These are phyloP conservation scores for Rhyzopertha dominica DNA, from an alignment of 1,140 invertebrate species.

Conservation along the genomic window DNA sequence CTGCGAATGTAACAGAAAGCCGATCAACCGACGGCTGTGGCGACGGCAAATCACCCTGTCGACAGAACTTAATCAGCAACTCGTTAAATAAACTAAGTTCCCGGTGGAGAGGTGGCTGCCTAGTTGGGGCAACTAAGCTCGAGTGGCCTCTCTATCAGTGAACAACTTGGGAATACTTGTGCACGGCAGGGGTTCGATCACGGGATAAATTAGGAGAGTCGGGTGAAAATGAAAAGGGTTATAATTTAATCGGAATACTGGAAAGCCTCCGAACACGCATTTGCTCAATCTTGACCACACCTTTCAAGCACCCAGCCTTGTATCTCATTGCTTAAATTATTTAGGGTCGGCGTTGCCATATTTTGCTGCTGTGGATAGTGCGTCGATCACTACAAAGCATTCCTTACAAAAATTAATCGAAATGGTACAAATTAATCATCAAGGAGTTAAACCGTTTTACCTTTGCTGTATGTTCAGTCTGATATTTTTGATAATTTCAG, in stretches of 20 bases:
- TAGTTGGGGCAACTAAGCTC: too few relatives aligned
- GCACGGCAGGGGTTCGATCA: conserved; percentile 12
- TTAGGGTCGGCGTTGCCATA: too few relatives aligned
- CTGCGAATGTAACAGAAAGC: conserved; percentile 65
- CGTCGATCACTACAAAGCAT: too few relatives aligned
- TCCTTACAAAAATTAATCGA: too few relatives aligned
- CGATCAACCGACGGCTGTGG: conserved; percentile 62
- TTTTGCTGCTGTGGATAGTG: too few relatives aligned
- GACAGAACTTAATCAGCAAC: too few relatives aligned
- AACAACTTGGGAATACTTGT: conserved; percentile 10
- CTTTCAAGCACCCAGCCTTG: conserved; percentile 24
- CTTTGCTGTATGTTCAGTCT: too few relatives aligned
- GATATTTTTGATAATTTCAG: too few relatives aligned
- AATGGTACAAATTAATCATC: too few relatives aligned
- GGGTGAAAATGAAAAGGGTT: conserved; percentile 34
- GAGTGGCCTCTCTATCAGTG: conserved; percentile 6
- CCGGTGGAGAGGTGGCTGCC: too few relatives aligned
- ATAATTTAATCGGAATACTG: conserved; percentile 43
- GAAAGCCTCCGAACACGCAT: conserved; percentile 41
- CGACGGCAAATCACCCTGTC: conserved; percentile 53
- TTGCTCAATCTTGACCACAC: conserved; percentile 41
- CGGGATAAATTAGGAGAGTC: conserved; percentile 16
- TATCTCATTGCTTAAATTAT: too few relatives aligned
- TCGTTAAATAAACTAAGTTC: not conserved
- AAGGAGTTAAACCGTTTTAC: too few relatives aligned